These are phyloP conservation scores for Acleris cristana DNA, from an alignment of 2,888 invertebrate species.

Conservation along the genomic window DNA sequence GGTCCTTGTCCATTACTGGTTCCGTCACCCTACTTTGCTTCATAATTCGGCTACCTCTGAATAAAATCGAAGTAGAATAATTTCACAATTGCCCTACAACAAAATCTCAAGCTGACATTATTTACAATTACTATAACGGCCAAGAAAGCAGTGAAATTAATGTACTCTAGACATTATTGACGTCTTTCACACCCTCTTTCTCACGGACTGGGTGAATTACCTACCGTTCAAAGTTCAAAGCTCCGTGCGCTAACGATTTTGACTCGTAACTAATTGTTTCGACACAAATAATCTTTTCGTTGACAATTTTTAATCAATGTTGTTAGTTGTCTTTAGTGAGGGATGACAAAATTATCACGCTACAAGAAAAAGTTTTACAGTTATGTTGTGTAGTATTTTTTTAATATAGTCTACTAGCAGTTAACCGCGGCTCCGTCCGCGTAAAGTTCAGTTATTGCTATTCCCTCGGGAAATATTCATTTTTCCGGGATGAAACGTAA, in stretches of 20 bases:
- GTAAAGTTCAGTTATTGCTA: too few relatives aligned
- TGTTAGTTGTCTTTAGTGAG: not conserved
- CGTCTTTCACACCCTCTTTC: conserved; percentile 29
- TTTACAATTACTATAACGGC: conserved; percentile 31
- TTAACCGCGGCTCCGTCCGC: too few relatives aligned
- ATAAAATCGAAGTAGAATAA: too few relatives aligned
- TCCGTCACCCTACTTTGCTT: too few relatives aligned
- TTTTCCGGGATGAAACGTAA: too few relatives aligned
- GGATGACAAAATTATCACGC: not conserved
- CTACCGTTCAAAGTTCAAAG: conserved; percentile 14
- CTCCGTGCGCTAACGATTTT: not conserved
- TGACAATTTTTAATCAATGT: not conserved
- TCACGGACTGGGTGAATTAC: conserved; percentile 22
- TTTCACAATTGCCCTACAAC: too few relatives aligned
- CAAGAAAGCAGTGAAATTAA: conserved; percentile 29
- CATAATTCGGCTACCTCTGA: too few relatives aligned
- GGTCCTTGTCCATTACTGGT: too few relatives aligned
- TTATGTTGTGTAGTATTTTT: too few relatives aligned
- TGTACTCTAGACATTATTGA: conserved; percentile 26
- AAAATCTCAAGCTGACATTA: not conserved
- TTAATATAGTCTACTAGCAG: too few relatives aligned
- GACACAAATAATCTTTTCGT: conserved; percentile 11
- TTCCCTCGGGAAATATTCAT: too few relatives aligned
- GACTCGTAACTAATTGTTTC: conserved; percentile 17
- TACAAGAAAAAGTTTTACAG: too few relatives aligned